phyloP scores from a whole-genome alignment of 2,888 invertebrate species.

The Autographa gamma region DNA sequence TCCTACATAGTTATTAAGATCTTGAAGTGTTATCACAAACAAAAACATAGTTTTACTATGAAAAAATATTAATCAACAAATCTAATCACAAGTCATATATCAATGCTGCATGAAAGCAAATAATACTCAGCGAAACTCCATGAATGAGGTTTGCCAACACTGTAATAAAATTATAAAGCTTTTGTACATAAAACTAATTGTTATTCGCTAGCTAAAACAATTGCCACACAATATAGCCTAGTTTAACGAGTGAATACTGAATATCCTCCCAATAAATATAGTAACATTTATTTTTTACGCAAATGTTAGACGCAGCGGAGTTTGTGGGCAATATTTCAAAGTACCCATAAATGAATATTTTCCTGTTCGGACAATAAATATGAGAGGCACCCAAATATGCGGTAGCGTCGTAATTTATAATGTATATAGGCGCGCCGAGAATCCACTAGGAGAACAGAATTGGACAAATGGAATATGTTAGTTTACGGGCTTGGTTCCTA shows the following conservation, averaged over 20 bases:
- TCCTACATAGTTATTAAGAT: too few relatives aligned
- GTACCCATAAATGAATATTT: constrained; percentile 50
- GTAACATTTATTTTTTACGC: constrained; percentile 19
- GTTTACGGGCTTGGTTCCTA: not conserved
- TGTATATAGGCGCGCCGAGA: constrained; percentile 6
- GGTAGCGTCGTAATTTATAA: constrained; percentile 32
- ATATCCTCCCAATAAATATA: not conserved
- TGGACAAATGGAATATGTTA: constrained; percentile 3
- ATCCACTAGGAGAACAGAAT: not conserved
- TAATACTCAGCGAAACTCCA: not conserved
- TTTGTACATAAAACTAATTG: constrained; percentile 2
- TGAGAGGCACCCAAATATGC: constrained; percentile 39
- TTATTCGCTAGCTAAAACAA: not conserved
- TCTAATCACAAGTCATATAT: not conserved
- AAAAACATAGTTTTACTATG: not conserved
- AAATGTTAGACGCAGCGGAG: constrained; percentile 29
- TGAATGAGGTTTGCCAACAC: not conserved
- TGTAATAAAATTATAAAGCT: not conserved
- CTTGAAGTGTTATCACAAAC: not conserved
- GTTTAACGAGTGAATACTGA: not conserved
- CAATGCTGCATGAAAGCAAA: not conserved
- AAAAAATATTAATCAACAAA: not conserved
- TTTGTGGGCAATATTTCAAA: constrained; percentile 48
- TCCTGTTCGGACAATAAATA: constrained; percentile 47
- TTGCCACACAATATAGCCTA: not conserved